Evolutionary conservation across 1,140 invertebrate species (phyloP), one percentile per base, ranked within the genome.

Genomic region (Hetaerina americana): DNA sequence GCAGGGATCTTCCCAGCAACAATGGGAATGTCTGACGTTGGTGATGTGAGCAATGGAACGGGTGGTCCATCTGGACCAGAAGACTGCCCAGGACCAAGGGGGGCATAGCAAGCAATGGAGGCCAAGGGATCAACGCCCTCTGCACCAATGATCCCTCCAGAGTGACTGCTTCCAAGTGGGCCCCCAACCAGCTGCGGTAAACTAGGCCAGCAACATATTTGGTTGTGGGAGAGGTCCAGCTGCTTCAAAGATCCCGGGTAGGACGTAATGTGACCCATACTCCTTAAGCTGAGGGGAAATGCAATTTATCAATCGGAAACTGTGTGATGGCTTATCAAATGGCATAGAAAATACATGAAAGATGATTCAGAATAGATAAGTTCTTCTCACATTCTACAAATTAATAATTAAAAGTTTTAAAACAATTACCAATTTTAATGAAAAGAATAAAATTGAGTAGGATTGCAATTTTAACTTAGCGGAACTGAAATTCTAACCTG

Each of bases 191-290:
- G 83, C 73, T 88, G 90, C 0, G 90, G 91, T 71, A 93, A 80
- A 78, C 90, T 92, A 6, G 92, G 92, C 93, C 94, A 96, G 72
- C 89, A 88, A 0, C 87, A 87, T 69, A 98, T 94, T 78, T 92
- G 89, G 82, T 99, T 99, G 78, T 97, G 91, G 8, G 92, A 95
- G 22, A 98, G 82, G 82, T 98, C 96, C 0, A 99, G 80, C 79
- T 97, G 95, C 74, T 95, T 93, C 0, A 98, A 81, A 67, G 87
- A 89, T 49, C 88, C 87, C 1, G 97, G 96, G 80, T 96, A 96
- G 66, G 92, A 91, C 8, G 91, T 92, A 29, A 97, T 91, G 76
- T 92, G 89, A 15, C 94, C 94, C 89, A 96, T 93, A 26, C 75
- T 79, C 31, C 78, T 74, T 27, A 82, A 72, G 73, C 79, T 80